Percentiles rank a stretch among this genome's conserved stretches.
Conservation (phyloP, 1,140 invertebrate genomes). For the Listronotus bonariensis region DNA sequence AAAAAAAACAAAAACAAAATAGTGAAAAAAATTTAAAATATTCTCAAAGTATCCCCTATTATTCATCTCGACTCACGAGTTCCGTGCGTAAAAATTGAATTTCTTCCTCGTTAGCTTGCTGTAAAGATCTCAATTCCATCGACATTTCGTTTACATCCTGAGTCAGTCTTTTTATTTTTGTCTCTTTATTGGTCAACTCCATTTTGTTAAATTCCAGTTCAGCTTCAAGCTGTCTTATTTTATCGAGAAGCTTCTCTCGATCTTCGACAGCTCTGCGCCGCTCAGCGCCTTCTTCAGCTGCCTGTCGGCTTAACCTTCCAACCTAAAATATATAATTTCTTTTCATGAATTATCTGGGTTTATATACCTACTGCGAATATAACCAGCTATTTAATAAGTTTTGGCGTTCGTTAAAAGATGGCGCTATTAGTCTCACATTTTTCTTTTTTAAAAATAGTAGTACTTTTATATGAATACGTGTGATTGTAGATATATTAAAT, state of each 20-base stretch:
- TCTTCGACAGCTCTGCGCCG: conserved; percentile 74
- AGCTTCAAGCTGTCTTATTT: conserved; percentile 67
- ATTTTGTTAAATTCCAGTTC: conserved; percentile 72
- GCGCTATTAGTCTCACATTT: no score
- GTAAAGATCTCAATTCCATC: conserved; percentile 64
- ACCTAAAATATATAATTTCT: no score
- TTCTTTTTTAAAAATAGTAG: no score
- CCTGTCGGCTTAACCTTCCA: conserved; percentile 75
- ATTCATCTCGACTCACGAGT: conserved; percentile 67
- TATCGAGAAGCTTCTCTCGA: conserved; percentile 67
- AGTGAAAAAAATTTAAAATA: neutral
- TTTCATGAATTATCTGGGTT: no score
- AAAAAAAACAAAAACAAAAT: no score
- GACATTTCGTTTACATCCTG: conserved; percentile 69
- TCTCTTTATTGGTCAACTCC: conserved; percentile 72
- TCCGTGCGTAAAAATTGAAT: conserved; percentile 65
- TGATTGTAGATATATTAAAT: no score
- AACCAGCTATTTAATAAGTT: no score
- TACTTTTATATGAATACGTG: no score
- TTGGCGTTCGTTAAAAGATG: no score
- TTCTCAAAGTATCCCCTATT: conserved; percentile 32
- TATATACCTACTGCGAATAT: no score
- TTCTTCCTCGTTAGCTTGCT: conserved; percentile 66
- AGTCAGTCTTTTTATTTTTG: conserved; percentile 64
- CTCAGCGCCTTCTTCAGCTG: conserved; percentile 79